phyloP scores from a whole-genome alignment of 2,888 invertebrate species.

The Xestia sexstrigata region DNA sequence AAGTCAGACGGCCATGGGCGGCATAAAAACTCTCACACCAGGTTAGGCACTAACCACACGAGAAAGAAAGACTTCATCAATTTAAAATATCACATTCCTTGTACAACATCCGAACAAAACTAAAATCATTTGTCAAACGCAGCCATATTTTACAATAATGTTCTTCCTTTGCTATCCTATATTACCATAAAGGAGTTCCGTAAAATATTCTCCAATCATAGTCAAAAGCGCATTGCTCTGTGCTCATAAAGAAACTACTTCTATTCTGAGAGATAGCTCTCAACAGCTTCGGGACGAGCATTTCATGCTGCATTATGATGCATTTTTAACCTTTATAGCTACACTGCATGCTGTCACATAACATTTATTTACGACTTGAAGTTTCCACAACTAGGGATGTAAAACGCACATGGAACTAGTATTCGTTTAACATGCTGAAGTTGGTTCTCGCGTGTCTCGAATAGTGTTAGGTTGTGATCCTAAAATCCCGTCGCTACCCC shows the following conservation, averaged over 20 bases:
- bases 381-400: constrained; percentile 34
- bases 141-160: constrained; percentile 17
- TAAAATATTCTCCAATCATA: constrained; percentile 48
- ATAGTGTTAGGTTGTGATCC: constrained; percentile 16
- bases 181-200: constrained; percentile 27
- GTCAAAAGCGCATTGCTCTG: constrained; percentile 46
- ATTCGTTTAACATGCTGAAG: constrained; percentile 29
- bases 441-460: constrained; percentile 31
- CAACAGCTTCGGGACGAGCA: constrained; percentile 35
- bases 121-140: constrained; percentile 8
- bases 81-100: not conserved
- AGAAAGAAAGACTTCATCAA: not conserved
- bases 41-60: no score
- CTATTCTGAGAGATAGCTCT: constrained; percentile 48
- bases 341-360: constrained; percentile 43
- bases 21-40: no score
- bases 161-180: not conserved
- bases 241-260: constrained; percentile 50
- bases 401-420: constrained; percentile 36
- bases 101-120: not conserved
- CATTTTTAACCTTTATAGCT: constrained; percentile 63
- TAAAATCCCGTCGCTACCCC: not conserved
- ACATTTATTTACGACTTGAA: constrained; percentile 60
- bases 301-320: constrained; percentile 47
- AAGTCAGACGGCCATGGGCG: no score